Conservation (phyloP, 2,113 vertebrate genomes). For the Thalassoma bifasciatum region DNA sequence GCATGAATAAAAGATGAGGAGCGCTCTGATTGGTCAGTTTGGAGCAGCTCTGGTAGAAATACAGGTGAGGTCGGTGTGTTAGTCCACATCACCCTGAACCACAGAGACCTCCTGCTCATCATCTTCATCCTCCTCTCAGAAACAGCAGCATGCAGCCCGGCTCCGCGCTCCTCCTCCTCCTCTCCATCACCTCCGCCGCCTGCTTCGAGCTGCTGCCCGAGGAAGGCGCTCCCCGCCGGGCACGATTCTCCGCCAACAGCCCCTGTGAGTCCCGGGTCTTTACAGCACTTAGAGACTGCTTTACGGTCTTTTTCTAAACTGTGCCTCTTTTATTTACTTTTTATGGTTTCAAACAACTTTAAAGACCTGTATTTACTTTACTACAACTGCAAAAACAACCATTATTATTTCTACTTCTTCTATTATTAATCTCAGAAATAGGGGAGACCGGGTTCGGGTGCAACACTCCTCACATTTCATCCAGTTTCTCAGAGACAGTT, state of each 20-base stretch:
- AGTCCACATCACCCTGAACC: not conserved
- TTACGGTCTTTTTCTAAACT: not conserved
- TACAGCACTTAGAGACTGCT: not conserved
- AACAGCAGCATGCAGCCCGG: constrained; percentile 63
- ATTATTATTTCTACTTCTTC: no score
- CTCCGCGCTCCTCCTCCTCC: constrained; percentile 59
- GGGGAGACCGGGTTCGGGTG: not conserved
- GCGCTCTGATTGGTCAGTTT: constrained; percentile 69
- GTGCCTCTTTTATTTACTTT: not conserved
- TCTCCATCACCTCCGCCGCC: constrained; percentile 52
- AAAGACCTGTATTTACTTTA: not conserved
- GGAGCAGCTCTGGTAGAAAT: constrained; percentile 28
- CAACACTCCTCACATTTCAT: not conserved
- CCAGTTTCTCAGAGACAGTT: no score
- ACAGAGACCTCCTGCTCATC: not conserved
- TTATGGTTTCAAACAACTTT: not conserved
- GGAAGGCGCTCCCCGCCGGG: constrained; percentile 73
- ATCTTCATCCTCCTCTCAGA: not conserved
- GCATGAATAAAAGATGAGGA: constrained; percentile 50
- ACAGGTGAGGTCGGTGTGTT: not conserved
- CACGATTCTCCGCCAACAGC: constrained; percentile 81
- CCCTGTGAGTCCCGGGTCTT: constrained; percentile 75
- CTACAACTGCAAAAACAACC: no score
- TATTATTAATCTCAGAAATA: not conserved
- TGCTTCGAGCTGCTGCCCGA: constrained; percentile 66